Conservation (phyloP, 2,888 invertebrate genomes). For the Norana najaformis region DNA sequence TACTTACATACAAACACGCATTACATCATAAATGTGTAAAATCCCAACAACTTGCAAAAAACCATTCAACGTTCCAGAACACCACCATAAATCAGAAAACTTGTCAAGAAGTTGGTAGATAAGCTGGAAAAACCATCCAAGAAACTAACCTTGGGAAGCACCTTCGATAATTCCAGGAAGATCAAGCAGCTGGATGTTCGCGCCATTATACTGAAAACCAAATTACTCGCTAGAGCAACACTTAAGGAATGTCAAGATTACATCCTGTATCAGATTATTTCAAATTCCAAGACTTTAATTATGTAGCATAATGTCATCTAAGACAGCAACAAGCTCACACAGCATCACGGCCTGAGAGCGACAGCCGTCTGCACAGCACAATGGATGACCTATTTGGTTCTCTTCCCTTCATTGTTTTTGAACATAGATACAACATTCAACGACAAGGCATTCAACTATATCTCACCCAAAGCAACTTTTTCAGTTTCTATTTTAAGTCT, state of each 20-base stretch:
- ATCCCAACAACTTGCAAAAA: background rate
- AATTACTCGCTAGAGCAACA: background rate
- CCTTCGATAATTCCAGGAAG: conserved; percentile 99
- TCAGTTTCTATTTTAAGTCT: no score
- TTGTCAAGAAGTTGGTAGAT: background rate
- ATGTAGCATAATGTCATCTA: background rate
- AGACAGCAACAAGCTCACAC: background rate
- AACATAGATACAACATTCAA: no score
- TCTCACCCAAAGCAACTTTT: no score
- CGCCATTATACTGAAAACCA: conserved; percentile 79
- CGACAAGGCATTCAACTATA: no score
- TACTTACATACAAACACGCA: background rate
- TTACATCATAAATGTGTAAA: background rate
- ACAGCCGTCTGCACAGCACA: background rate
- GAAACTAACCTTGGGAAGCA: conserved; percentile 78
- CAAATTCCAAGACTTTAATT: background rate
- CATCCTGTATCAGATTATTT: background rate
- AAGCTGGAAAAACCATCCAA: background rate
- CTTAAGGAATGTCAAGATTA: background rate
- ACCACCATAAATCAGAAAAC: background rate
- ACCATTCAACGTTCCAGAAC: background rate
- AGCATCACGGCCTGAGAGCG: background rate
- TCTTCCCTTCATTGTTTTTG: no score
- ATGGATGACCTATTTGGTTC: no score
- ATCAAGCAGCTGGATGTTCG: conserved; percentile 96